Evolutionary conservation across 2,113 vertebrate genomes (phyloP).

Genomic region (Axis porcinus): DNA sequence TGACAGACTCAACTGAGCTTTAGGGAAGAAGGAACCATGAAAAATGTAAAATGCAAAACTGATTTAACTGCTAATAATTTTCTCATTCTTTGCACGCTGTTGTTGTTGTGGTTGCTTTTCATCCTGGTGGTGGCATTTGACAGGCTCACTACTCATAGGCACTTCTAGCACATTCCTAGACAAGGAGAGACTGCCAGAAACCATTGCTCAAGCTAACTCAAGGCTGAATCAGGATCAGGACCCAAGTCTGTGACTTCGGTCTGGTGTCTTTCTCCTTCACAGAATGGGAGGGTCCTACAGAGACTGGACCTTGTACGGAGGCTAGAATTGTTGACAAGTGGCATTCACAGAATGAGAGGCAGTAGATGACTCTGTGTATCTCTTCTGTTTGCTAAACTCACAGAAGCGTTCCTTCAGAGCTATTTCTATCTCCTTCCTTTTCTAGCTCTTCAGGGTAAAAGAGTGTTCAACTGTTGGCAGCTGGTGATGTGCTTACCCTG

Average conservation of each 20-base stretch:
- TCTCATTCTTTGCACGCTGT: not conserved
- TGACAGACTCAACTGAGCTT: not conserved
- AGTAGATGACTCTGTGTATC: not conserved
- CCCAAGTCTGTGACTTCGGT: not conserved
- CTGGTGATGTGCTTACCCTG: conserved; percentile 23
- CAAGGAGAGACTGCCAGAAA: not conserved
- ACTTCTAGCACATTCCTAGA: not conserved
- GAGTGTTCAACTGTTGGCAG: conserved; percentile 20
- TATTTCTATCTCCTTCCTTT: conserved; percentile 64
- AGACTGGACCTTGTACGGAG: not conserved
- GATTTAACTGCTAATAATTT: not conserved
- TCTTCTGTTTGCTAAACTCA: conserved; percentile 63
- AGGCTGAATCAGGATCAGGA: not conserved
- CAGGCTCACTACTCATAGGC: not conserved
- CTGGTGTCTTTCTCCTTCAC: not conserved
- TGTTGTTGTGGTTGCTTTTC: not conserved
- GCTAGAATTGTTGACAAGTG: not conserved
- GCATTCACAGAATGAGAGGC: conserved; percentile 51
- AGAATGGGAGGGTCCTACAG: not conserved
- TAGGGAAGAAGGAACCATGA: not conserved
- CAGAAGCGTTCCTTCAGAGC: not conserved
- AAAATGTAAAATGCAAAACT: not conserved
- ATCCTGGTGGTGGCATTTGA: not conserved
- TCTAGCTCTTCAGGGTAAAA: conserved; percentile 37
- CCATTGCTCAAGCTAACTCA: not conserved